Base-by-base conservation (phyloP, 2,113 vertebrate genomes). In the Trachemys scripta region DNA sequence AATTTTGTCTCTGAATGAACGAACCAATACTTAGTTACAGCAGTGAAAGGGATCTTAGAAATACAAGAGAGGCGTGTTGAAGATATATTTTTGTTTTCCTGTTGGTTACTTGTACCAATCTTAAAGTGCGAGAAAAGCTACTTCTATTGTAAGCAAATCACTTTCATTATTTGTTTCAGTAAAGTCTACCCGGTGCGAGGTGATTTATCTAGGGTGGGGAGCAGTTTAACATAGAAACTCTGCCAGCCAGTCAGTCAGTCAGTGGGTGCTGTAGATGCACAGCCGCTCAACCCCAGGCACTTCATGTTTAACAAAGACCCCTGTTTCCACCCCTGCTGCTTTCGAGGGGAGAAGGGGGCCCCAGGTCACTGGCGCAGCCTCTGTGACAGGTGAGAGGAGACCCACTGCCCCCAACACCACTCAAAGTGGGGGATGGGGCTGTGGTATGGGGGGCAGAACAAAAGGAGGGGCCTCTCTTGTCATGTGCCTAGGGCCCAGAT, bases 1-100 rank as follows among this genome's bases (percentile, higher is more conserved):
- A 86, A 80, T 51, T 75, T 59, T 62, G 29, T 75, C 35, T 82
- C 84, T n/a, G 83, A 90, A 81, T 4, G n/a, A 54, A 85, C 86
- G 65, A 27, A 65, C 53, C 25, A 88, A n/a, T 91, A 62, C 65
- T 91, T 83, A 79, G 88, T 76, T 81, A 72, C 94, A 94, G 69
- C 0, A 0, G 6, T 53, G 42, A 78, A 47, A 78, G 20, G 42
- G 4, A 8, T 53, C 57, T 94, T 75, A 49, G 79, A 54, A 89
- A 54, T 9, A 78, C 0, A 88, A 82, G 91, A 93, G 42, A 76
- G 82, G 50, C 8, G 38, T 88, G 19, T 8, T 57, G 69, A 53
- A 62, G 47, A 84, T 69, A 14, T 3, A 6, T 24, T 82, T 62
- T 35, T 4, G 3, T 78, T 78, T 29, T n/a, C 11, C 80, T 76